Conservation (phyloP, 2,797 vertebrate genomes). For the Synaphobranchus kaupii region DNA sequence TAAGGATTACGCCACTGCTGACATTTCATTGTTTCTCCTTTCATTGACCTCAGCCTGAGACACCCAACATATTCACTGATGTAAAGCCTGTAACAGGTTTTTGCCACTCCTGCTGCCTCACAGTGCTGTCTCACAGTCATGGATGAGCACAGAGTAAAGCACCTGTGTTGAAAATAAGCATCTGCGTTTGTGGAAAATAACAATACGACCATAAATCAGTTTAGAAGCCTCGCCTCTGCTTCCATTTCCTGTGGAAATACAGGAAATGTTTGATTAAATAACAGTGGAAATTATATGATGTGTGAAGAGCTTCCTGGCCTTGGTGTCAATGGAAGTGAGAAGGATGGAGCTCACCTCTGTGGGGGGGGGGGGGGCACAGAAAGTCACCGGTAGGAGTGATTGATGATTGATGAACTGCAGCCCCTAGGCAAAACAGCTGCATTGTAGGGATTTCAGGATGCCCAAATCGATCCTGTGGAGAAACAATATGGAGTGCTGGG, state of each 20-base stretch:
- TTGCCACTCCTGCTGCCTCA: not conserved
- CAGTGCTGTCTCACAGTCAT: not conserved
- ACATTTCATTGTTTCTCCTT: not conserved
- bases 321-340: not conserved
- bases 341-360: not conserved
- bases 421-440: not conserved
- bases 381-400: not conserved
- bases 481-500: slow-evolving; percentile 9
- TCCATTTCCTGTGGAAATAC: not conserved
- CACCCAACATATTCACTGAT: not conserved
- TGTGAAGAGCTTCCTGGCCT: not conserved
- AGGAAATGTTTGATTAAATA: not conserved
- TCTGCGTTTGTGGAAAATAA: not conserved
- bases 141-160: not conserved
- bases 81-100: not conserved
- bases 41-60: not conserved
- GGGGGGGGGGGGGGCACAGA: not conserved
- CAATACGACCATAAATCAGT: not conserved
- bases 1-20: not conserved
- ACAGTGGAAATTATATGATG: not conserved
- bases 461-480: not conserved
- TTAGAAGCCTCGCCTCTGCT: not conserved
- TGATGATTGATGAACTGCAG: slow-evolving; percentile 2
- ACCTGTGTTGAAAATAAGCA: not conserved
- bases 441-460: not conserved